A percentile compares a stretch with the other conserved stretches of the same genome.
phyloP scores from a whole-genome alignment of 2,113 vertebrate genomes.

The Australoheros scitulus region DNA sequence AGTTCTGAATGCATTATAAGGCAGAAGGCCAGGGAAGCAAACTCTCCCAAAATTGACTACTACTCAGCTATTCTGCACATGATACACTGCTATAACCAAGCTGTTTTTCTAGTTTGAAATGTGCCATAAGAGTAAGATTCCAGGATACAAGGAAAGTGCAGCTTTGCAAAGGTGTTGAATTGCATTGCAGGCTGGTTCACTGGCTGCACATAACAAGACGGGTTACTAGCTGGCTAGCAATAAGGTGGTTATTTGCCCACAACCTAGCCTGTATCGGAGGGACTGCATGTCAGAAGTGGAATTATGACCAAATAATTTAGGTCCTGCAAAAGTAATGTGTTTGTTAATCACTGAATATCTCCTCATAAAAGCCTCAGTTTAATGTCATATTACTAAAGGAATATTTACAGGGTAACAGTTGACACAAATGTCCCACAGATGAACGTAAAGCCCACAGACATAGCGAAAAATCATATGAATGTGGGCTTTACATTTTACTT shows the following conservation, averaged over 20 bases:
- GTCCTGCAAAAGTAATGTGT: neutral
- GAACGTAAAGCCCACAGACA: neutral
- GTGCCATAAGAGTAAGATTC: slow-evolving; percentile 17
- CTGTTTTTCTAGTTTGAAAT: slow-evolving; percentile 38
- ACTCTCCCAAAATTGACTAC: slow-evolving; percentile 26
- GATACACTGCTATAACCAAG: slow-evolving; percentile 28
- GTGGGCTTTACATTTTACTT: too few species aligned
- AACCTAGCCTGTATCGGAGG: neutral
- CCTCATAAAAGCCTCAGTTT: neutral
- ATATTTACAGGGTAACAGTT: too few species aligned
- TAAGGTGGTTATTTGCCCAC: neutral
- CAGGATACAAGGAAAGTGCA: slow-evolving; percentile 22
- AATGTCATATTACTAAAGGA: neutral
- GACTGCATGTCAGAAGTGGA: neutral
- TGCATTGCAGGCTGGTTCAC: slow-evolving; percentile 20
- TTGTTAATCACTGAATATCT: neutral
- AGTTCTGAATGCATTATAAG: slow-evolving; percentile 23
- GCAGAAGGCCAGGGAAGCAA: slow-evolving; percentile 22
- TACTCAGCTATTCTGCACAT: slow-evolving; percentile 20
- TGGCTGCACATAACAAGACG: slow-evolving; percentile 10
- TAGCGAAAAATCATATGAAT: neutral
- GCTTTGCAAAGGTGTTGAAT: slow-evolving; percentile 41
- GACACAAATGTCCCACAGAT: neutral
- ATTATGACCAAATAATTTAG: neutral
- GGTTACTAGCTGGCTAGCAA: slow-evolving; percentile 3